These are phyloP conservation scores for Euwallacea fornicatus DNA, from an alignment of 1,140 invertebrate species.

Conservation along the genomic window DNA sequence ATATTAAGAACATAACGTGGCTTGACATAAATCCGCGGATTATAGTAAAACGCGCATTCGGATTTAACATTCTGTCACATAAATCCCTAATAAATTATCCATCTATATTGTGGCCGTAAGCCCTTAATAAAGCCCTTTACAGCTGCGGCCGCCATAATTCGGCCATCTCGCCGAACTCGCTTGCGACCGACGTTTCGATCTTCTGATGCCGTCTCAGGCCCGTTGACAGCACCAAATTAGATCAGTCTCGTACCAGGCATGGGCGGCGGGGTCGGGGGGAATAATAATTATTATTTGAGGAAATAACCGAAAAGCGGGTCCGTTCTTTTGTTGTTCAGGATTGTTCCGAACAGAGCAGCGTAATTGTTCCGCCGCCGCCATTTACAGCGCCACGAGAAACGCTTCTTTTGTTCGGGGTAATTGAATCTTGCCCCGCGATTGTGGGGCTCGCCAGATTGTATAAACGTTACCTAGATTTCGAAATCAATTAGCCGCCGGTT, in stretches of 20 bases:
- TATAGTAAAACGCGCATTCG: constrained; percentile 13
- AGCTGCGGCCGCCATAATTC: constrained; percentile 10
- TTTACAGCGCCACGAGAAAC: constrained; percentile 46
- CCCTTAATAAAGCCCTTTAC: constrained; percentile 9
- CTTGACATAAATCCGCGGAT: constrained; percentile 19
- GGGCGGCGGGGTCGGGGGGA: background rate
- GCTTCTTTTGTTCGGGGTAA: constrained; percentile 51
- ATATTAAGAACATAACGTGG: background rate
- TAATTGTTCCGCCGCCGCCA: constrained; percentile 49
- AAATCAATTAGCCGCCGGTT: constrained; percentile 47
- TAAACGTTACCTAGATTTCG: constrained; percentile 48
- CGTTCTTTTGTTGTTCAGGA: constrained; percentile 30
- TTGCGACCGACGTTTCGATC: background rate
- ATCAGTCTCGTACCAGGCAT: background rate
- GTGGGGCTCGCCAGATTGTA: constrained; percentile 44
- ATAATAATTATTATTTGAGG: background rate
- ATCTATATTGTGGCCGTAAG: constrained; percentile 7
- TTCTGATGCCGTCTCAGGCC: background rate
- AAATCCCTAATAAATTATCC: constrained; percentile 27
- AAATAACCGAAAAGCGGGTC: constrained; percentile 4
- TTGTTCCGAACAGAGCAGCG: constrained; percentile 38
- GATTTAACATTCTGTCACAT: constrained; percentile 25
- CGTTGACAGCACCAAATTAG: background rate
- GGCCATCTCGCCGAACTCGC: background rate
- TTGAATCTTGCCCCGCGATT: constrained; percentile 49